Evolutionary conservation across 1,140 invertebrate genomes (phyloP).

Genomic region (Cyclina sinensis): DNA sequence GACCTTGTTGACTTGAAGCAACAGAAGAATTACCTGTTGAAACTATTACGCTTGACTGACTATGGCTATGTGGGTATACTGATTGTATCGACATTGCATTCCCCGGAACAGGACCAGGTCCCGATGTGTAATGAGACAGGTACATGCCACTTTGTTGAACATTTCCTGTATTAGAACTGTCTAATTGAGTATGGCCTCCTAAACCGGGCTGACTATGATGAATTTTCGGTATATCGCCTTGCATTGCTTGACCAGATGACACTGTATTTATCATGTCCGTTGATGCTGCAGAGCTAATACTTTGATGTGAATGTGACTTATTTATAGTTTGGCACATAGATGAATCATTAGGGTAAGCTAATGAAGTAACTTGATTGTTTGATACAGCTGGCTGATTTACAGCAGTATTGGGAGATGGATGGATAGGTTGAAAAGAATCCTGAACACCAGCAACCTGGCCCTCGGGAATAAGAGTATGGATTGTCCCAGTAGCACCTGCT

Average conservation of each 20-base stretch:
- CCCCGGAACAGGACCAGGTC: slow-evolving; percentile 30
- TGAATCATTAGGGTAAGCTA: slow-evolving; percentile 32
- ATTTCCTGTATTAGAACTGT: slow-evolving; percentile 36
- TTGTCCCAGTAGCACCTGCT: slow-evolving; percentile 69
- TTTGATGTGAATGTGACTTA: slow-evolving; percentile 66
- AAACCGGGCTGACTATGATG: not conserved
- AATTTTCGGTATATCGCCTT: slow-evolving; percentile 14
- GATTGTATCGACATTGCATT: slow-evolving; percentile 33
- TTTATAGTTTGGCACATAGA: slow-evolving; percentile 61
- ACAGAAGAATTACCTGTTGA: not conserved
- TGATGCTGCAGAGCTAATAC: slow-evolving; percentile 58
- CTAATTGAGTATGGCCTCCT: slow-evolving; percentile 25
- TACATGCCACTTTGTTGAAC: slow-evolving; percentile 47
- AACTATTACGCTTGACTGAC: not conserved
- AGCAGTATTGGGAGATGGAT: slow-evolving; percentile 61
- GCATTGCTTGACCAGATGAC: slow-evolving; percentile 46
- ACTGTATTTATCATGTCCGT: slow-evolving; percentile 30
- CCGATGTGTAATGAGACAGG: slow-evolving; percentile 41
- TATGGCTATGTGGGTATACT: slow-evolving; percentile 34
- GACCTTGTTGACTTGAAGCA: slow-evolving; percentile 25
- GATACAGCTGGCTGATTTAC: slow-evolving; percentile 27
- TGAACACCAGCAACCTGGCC: slow-evolving; percentile 42
- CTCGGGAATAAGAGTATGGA: slow-evolving; percentile 53
- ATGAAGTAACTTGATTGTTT: slow-evolving; percentile 42
- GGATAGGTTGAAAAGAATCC: slow-evolving; percentile 65